Evolutionary conservation across 1,140 invertebrate species (phyloP), one percentile per base, ranked within the genome.

Genomic region (Euura saliciscinereae): DNA sequence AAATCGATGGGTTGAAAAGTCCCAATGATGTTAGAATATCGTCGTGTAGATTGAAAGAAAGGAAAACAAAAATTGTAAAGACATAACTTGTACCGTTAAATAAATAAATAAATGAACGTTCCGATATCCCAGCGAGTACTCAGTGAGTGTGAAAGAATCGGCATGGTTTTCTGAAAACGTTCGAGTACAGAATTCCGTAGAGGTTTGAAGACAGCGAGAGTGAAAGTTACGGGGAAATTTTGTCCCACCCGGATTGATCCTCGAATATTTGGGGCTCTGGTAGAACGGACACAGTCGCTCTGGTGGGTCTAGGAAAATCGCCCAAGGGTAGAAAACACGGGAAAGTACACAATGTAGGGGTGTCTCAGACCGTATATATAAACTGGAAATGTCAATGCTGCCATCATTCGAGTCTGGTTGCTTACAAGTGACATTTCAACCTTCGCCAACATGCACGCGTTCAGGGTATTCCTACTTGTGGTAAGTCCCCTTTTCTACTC

Each of bases 401-500:
- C 43, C 13, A 44, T 67, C 66, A 67, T 67, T 67, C 66, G 43
- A 67, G 28, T 67, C 2, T 44, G 66, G 3, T 67, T 28, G 28
- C 42, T 67, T 42, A 44, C 66, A 67, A 67, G 28, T 67, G 10
- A 28, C 66, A 67, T 44, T 67, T 67, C 43, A 67, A 42, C 42
- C 28, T 67, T 28, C 28, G 5, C 3, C 66, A 67, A 67, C 66
- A 67, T 67, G 66, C 43, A 28, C 43, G 66, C 43, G 59, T 64
- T 45, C 2, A 8, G 45, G 68, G 59, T 46, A 51, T 28, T 66
- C 3, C 13, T 45, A 43, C 6, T 74, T 7, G 13, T 75, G 43
- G 77, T 77, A 45, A 77, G 74, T 74, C 10, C 6, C 43, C 10
- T 64, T 65, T 11, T 6, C 28, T 28, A 28, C 28, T 28, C 28